Evolutionary conservation across 2,888 invertebrate genomes (phyloP).

Genomic region (Aelia acuminata): DNA sequence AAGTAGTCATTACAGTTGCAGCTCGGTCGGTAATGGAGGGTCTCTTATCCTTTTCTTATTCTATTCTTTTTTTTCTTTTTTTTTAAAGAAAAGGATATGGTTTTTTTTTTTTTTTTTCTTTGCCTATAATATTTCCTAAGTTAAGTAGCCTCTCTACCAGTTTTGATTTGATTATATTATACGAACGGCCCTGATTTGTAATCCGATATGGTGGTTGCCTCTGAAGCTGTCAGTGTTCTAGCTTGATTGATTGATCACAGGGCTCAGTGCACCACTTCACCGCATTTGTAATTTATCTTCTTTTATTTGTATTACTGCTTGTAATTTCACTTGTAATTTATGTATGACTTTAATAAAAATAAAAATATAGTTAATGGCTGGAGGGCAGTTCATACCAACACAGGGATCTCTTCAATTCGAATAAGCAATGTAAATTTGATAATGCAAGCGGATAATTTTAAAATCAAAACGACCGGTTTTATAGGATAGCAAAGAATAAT

Average conservation of each 20-base stretch:
- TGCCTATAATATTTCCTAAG: slow-evolving; percentile 9
- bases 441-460: neutral
- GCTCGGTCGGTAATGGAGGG: neutral
- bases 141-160: neutral
- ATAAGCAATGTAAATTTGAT: neutral
- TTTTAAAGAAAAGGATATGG: neutral
- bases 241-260: neutral
- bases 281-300: neutral
- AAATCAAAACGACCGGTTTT: neutral
- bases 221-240: neutral
- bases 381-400: too few relatives aligned
- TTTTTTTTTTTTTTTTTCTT: neutral
- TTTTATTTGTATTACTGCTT: neutral
- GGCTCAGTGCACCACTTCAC: neutral
- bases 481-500: neutral
- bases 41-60: neutral
- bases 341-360: too few relatives aligned
- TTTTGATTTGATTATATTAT: slow-evolving; percentile 15
- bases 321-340: too few relatives aligned
- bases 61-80: too few relatives aligned
- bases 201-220: neutral
- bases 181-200: neutral
- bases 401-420: neutral
- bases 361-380: too few relatives aligned
- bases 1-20: neutral